phyloP scores from a whole-genome alignment of 2,113 vertebrate genomes.

The Acanthochromis polyacanthus region DNA sequence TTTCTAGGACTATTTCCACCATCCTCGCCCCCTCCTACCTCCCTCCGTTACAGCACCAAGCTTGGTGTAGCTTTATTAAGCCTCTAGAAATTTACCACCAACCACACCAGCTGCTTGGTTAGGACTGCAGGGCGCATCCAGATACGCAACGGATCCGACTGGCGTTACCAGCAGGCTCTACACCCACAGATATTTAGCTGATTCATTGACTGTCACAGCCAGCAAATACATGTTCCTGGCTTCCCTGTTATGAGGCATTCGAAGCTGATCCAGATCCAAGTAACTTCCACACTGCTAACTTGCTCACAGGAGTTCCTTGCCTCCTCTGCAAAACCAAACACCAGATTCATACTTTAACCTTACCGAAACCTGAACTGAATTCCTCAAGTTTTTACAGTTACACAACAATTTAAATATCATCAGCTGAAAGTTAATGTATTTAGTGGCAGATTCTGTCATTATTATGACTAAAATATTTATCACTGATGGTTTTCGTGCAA shows the following conservation, averaged over 20 bases:
- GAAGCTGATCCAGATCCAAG: constrained; percentile 21
- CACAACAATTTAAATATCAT: constrained; percentile 18
- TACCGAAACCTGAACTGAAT: constrained; percentile 2
- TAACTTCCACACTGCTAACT: constrained; percentile 31
- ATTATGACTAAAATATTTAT: constrained; percentile 47
- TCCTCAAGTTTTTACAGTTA: constrained; percentile 38
- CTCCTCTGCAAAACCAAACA: constrained; percentile 13
- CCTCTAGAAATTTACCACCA: constrained; percentile 8
- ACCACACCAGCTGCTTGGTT: constrained; percentile 12
- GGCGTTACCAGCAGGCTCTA: constrained; percentile 27
- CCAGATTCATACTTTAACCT: background rate
- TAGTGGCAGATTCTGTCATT: constrained; percentile 30
- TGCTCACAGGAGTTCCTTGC: constrained; percentile 7
- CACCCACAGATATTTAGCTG: constrained; percentile 37
- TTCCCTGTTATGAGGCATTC: constrained; percentile 10
- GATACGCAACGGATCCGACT: constrained; percentile 48
- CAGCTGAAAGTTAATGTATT: constrained; percentile 26
- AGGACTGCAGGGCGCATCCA: constrained; percentile 43
- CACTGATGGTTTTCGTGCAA: constrained; percentile 41
- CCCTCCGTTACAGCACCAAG: background rate
- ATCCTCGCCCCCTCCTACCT: background rate
- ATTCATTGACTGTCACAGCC: constrained; percentile 41
- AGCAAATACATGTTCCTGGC: constrained; percentile 9
- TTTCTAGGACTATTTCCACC: constrained; percentile 5
- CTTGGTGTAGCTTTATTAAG: constrained; percentile 16